Evolutionary conservation across 2,888 invertebrate species (phyloP), one percentile per base, ranked within the genome.

Genomic region (Orchestes rusci): DNA sequence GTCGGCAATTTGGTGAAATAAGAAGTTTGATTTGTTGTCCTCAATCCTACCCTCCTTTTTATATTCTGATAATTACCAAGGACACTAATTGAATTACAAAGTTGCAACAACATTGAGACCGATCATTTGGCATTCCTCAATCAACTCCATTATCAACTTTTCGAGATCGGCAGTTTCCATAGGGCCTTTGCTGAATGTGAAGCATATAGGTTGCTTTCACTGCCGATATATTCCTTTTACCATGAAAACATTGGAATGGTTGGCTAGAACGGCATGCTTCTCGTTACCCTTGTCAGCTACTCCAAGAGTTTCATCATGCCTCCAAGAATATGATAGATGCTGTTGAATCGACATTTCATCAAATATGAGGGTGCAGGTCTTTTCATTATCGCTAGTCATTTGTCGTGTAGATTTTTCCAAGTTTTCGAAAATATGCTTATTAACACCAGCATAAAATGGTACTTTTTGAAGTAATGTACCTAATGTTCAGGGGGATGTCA

Each of bases 71-170:
- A n/a, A n/a, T n/a, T n/a, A n/a, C n/a, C n/a, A n/a, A n/a, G n/a
- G n/a, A n/a, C n/a, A n/a, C n/a, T n/a, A n/a, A n/a, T n/a, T n/a
- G n/a, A n/a, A n/a, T n/a, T n/a, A n/a, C n/a, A n/a, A n/a, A 5
- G 58, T 57, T 8, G 57, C 58, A 12, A 58, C 47, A 17, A 59
- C 43, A 7, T 18, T 34, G n/a, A 59, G 39, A 2, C 58, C 59
- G 19, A 50, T 39, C 5, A 39, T 30, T 35, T 49, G 41, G 17
- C 52, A 34, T 27, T 37, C 30, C 42, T 39, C 48, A 27, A 59
- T 52, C n/a, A 55, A 32, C 4, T 19, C 17, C 27, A 50, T 51
- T 29, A 58, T 39, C 5, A 48, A 17, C 19, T 23, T 37, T 12
- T 46, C 42, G n/a, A n/a, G 30, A 10, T 51, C 37, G 2, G 32